Conservation (phyloP, 2,888 invertebrate genomes). For the Drosophila prolongata region DNA sequence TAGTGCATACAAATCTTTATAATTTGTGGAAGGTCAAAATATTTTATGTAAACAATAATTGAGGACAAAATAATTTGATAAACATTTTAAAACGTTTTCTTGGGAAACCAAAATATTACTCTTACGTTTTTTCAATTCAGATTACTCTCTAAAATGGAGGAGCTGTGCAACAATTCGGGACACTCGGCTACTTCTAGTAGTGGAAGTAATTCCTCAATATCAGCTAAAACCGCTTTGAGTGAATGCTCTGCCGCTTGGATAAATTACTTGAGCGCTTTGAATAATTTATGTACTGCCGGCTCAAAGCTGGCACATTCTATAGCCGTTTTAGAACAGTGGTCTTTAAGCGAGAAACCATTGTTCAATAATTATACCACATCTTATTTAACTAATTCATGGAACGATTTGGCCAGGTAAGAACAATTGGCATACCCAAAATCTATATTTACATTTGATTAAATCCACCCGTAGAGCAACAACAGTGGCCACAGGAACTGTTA, state of each 20-base stretch:
- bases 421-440: background rate
- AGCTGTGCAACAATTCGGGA: conserved; percentile 42
- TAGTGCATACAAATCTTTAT: background rate
- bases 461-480: conserved; percentile 85
- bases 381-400: conserved; percentile 87
- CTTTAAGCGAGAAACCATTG: conserved; percentile 42
- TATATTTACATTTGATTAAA: background rate
- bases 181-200: conserved; percentile 62
- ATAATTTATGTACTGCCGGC: conserved; percentile 88
- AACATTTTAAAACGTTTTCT: no score
- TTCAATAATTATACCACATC: conserved; percentile 60
- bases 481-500: conserved; percentile 87
- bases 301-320: conserved; percentile 87
- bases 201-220: conserved; percentile 70
- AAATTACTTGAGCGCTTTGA: conserved; percentile 85
- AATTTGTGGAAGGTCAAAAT: background rate
- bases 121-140: background rate
- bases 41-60: background rate
- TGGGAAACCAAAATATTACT: background rate
- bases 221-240: conserved; percentile 74
- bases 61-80: background rate
- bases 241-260: conserved; percentile 80
- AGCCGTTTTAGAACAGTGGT: conserved; percentile 83
- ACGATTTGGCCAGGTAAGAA: conserved; percentile 85
- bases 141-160: conserved; percentile 29